Conservation (phyloP, 2,888 invertebrate species). For the Tenthredo scrophulariae region DNA sequence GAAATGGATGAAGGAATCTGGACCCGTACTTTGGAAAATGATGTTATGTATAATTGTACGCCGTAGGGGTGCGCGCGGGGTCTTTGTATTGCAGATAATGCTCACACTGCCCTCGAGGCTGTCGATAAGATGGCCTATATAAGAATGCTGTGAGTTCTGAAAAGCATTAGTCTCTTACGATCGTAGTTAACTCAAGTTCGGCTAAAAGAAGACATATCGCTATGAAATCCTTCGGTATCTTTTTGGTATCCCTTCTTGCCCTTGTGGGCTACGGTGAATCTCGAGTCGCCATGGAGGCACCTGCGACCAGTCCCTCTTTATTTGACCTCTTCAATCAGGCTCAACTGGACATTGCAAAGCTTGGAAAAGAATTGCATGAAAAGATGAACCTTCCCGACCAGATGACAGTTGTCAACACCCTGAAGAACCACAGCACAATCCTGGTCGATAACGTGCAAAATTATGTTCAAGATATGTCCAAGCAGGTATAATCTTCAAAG, state of each 20-base stretch:
- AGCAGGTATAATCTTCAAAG: constrained; percentile 65
- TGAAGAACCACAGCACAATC: constrained; percentile 67
- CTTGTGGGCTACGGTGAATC: constrained; percentile 58
- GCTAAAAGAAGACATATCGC: background rate
- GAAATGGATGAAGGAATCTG: background rate
- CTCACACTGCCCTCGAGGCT: constrained; percentile 67
- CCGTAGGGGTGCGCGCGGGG: background rate
- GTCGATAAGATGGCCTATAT: constrained; percentile 72
- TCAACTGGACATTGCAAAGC: constrained; percentile 65
- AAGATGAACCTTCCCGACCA: constrained; percentile 69
- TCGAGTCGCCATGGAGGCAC: constrained; percentile 46
- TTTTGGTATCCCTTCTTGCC: constrained; percentile 60
- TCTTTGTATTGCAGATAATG: constrained; percentile 58
- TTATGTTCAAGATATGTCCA: constrained; percentile 66
- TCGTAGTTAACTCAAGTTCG: background rate
- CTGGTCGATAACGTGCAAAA: constrained; percentile 67
- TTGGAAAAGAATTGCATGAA: constrained; percentile 68
- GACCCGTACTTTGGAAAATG: constrained; percentile 11
- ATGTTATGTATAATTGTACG: background rate
- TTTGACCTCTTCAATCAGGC: constrained; percentile 67
- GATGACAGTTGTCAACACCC: constrained; percentile 64
- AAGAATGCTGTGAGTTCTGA: constrained; percentile 60
- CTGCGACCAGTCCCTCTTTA: constrained; percentile 57
- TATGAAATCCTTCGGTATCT: constrained; percentile 22
- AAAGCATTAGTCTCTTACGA: constrained; percentile 66